A percentile compares a stretch with the other conserved stretches of the same genome.
Evolutionary conservation across 37 sponge, comb jelly and placozoan species (phyloP).

Genomic region (Ephydatia muelleri): DNA sequence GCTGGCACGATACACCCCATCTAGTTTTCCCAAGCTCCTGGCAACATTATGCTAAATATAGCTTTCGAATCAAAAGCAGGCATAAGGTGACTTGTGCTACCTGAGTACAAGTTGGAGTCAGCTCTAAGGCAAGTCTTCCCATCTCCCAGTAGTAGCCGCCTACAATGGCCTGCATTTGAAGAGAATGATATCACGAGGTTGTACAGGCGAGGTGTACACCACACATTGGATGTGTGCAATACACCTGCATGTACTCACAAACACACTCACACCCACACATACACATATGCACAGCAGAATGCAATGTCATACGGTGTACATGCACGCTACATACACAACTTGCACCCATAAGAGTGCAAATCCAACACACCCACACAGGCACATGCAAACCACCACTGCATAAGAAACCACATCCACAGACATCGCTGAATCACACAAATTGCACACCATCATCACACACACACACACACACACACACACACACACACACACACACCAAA

Average conservation of each 20-base stretch:
- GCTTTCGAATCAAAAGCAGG: slow-evolving; percentile 16
- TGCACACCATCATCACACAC: neutral
- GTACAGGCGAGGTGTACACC: neutral
- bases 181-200: neutral
- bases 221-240: neutral
- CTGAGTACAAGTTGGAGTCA: slow-evolving; percentile 60
- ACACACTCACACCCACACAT: neutral
- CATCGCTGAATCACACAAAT: slow-evolving; percentile 5
- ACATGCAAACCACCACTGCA: neutral
- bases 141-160: slow-evolving; percentile 44
- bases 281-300: neutral
- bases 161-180: slow-evolving; percentile 32
- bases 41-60: no score
- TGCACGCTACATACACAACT: neutral
- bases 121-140: slow-evolving; percentile 56
- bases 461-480: no score
- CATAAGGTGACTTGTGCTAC: slow-evolving; percentile 12
- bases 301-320: neutral
- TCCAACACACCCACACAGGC: neutral
- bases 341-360: neutral
- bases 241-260: neutral
- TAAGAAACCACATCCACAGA: slow-evolving; percentile 1
- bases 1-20: neutral
- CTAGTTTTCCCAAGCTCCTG: neutral
- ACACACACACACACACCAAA: no score